Evolutionary conservation across 2,888 invertebrate genomes (phyloP).

Genomic region (Mesorhabditis spiculigera): DNA sequence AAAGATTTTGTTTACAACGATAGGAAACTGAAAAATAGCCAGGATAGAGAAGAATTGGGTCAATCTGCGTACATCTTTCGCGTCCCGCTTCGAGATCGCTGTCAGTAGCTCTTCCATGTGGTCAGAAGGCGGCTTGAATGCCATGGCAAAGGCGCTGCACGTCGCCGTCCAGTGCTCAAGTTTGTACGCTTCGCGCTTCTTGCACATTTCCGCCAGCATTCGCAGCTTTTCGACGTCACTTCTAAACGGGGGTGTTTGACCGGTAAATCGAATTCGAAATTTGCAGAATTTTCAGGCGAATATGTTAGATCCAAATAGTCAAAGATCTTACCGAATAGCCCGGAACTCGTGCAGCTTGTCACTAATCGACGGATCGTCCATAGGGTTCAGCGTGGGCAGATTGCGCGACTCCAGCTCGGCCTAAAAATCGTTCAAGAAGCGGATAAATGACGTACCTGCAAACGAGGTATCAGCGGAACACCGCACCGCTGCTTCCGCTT

Average conservation of each 20-base stretch:
- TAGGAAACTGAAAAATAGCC: background rate
- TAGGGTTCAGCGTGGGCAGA: background rate
- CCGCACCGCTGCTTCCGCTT: constrained; percentile 92
- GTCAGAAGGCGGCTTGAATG: background rate
- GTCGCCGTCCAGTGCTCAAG: constrained; percentile 19
- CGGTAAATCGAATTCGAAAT: too few species aligned
- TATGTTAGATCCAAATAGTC: too few species aligned
- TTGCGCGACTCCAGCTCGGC: background rate
- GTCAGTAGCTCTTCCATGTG: background rate
- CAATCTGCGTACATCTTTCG: background rate
- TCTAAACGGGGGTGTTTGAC: constrained; percentile 67
- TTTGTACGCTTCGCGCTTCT: constrained; percentile 91
- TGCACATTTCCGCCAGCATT: constrained; percentile 84
- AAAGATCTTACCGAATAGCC: too few species aligned
- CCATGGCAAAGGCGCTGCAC: background rate
- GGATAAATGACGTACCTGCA: constrained; percentile 66
- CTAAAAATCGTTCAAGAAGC: background rate
- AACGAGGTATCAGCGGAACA: constrained; percentile 81
- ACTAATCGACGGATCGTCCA: too few species aligned
- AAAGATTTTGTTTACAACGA: background rate
- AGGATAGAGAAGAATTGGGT: background rate
- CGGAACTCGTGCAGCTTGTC: too few species aligned
- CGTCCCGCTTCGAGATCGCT: background rate
- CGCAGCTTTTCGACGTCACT: constrained; percentile 89
- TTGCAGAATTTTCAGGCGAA: too few species aligned